Percentiles rank a stretch among this genome's conserved stretches.
Conservation (phyloP, 2,797 vertebrate genomes). For the Notolabrus celidotus region DNA sequence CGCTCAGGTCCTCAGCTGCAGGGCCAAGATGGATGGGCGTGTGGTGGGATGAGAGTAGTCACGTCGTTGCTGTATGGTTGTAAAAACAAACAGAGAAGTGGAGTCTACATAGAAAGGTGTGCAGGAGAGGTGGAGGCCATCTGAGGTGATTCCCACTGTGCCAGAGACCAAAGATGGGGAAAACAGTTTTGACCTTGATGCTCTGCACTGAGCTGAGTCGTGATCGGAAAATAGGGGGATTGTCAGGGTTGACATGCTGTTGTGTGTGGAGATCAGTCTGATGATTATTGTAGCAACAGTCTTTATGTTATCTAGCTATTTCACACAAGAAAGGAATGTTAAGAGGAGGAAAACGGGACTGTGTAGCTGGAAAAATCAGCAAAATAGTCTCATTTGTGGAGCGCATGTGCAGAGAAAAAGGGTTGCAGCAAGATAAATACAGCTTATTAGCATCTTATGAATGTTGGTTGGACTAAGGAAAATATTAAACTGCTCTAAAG, state of each 20-base stretch:
- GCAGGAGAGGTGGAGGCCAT: slow-evolving; percentile 36
- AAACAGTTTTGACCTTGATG: slow-evolving; percentile 36
- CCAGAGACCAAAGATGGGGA: slow-evolving; percentile 20
- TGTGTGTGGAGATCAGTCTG: background rate
- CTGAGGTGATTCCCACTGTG: slow-evolving; percentile 47
- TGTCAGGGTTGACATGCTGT: slow-evolving; percentile 3
- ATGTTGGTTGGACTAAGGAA: too few relatives aligned
- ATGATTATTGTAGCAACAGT: background rate
- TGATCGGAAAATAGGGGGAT: slow-evolving; percentile 25
- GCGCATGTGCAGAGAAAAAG: too few relatives aligned
- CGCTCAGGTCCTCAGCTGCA: slow-evolving; percentile 53
- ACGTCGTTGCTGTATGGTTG: slow-evolving; percentile 29
- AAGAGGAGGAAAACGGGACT: background rate
- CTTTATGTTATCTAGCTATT: background rate
- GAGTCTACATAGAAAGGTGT: slow-evolving; percentile 40
- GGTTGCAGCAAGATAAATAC: too few relatives aligned
- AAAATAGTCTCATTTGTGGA: background rate
- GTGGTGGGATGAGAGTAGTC: slow-evolving; percentile 46
- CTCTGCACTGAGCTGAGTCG: slow-evolving; percentile 58
- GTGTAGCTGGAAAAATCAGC: background rate
- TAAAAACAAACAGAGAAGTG: slow-evolving; percentile 63
- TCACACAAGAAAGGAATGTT: slow-evolving; percentile 2
- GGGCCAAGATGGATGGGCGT: slow-evolving; percentile 59
- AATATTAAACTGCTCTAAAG: too few relatives aligned
- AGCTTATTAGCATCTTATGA: too few relatives aligned